phyloP scores from a whole-genome alignment of 2,888 invertebrate species.

The Hartigia nigra region DNA sequence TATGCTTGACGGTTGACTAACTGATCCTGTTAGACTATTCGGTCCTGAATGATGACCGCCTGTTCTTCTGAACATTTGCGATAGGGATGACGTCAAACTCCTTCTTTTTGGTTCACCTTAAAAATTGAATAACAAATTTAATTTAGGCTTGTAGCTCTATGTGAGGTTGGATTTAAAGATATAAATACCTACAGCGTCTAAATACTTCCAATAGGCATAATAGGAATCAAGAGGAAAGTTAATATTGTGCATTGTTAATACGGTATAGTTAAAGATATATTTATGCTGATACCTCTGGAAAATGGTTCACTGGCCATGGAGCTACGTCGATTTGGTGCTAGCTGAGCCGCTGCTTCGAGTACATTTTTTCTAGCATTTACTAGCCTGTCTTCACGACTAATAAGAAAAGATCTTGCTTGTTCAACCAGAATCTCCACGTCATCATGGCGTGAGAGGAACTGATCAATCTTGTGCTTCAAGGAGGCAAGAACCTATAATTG shows the following conservation, averaged over 20 bases:
- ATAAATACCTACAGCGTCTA: slow-evolving; percentile 46
- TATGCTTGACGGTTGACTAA: slow-evolving; percentile 44
- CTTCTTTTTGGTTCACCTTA: slow-evolving; percentile 76
- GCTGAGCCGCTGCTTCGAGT: slow-evolving; percentile 66
- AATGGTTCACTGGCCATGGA: slow-evolving; percentile 56
- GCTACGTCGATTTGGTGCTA: slow-evolving; percentile 38
- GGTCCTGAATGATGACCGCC: slow-evolving; percentile 66
- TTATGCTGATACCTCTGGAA: slow-evolving; percentile 54
- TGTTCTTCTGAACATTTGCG: slow-evolving; percentile 79
- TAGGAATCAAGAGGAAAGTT: slow-evolving; percentile 26
- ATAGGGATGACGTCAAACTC: slow-evolving; percentile 80
- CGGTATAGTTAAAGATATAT: neutral
- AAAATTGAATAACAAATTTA: neutral
- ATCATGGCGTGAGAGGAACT: slow-evolving; percentile 74
- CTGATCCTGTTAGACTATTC: slow-evolving; percentile 39
- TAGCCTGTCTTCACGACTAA: slow-evolving; percentile 82
- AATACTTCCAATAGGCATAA: slow-evolving; percentile 37
- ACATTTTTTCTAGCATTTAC: slow-evolving; percentile 76
- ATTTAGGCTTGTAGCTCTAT: neutral
- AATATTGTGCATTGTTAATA: slow-evolving; percentile 1
- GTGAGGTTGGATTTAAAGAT: neutral
- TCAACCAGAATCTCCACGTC: slow-evolving; percentile 73
- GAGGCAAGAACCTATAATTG: slow-evolving; percentile 76
- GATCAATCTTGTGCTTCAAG: slow-evolving; percentile 89
- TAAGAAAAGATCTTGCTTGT: slow-evolving; percentile 82